Evolutionary conservation across 1,140 invertebrate genomes (phyloP).

Genomic region (Thaumetopoea pityocampa): DNA sequence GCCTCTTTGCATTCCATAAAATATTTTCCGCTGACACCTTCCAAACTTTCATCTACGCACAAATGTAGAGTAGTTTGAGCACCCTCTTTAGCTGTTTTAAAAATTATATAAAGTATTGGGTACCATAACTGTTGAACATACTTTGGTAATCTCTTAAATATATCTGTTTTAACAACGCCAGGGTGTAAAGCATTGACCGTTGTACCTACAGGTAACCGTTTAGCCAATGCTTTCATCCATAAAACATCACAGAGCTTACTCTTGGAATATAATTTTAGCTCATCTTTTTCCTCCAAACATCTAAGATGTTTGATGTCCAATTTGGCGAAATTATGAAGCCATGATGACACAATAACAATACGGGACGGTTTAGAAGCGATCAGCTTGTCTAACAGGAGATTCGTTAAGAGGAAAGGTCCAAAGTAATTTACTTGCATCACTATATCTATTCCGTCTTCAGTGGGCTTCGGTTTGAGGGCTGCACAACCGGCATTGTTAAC

Average conservation of each 20-base stretch:
- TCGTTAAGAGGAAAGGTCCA: constrained; percentile 81
- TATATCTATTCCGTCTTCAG: constrained; percentile 78
- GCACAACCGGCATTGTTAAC: constrained; percentile 83
- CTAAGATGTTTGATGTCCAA: constrained; percentile 79
- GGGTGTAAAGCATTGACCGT: constrained; percentile 78
- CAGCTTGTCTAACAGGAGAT: constrained; percentile 77
- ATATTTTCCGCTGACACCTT: constrained; percentile 46
- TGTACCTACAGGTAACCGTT: constrained; percentile 74
- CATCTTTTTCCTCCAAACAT: constrained; percentile 60
- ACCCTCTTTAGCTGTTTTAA: constrained; percentile 78
- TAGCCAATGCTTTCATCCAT: constrained; percentile 80
- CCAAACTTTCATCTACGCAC: constrained; percentile 36
- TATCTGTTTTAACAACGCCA: constrained; percentile 78
- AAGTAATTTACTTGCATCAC: constrained; percentile 81
- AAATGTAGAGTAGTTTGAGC: constrained; percentile 80
- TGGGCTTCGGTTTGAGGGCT: constrained; percentile 38
- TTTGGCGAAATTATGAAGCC: constrained; percentile 71
- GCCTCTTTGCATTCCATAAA: constrained; percentile 44
- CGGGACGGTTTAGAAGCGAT: constrained; percentile 70
- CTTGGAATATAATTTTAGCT: constrained; percentile 70
- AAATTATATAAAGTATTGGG: constrained; percentile 58
- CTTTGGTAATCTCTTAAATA: constrained; percentile 67
- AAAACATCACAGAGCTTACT: constrained; percentile 85
- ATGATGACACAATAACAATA: constrained; percentile 83
- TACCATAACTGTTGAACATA: constrained; percentile 1